phyloP scores from a whole-genome alignment of 2,797 vertebrate genomes.

The Naso thynnoides region DNA sequence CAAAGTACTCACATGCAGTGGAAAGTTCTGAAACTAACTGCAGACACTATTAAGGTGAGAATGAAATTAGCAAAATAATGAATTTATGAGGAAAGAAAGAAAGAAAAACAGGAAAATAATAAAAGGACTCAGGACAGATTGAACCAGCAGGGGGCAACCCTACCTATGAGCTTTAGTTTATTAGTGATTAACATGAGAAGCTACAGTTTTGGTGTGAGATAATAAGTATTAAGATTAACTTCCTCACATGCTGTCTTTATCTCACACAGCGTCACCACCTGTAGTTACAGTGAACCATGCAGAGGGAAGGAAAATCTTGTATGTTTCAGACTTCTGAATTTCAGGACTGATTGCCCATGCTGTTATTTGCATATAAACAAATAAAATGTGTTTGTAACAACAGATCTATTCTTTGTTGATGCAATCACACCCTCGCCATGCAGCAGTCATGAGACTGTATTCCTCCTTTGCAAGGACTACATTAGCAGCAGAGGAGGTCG shows the following conservation, averaged over 20 bases:
- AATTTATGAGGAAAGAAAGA: background rate
- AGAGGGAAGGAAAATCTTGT: background rate
- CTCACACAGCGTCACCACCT: conserved; percentile 4
- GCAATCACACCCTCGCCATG: background rate
- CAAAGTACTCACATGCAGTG: no score
- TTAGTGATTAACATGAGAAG: background rate
- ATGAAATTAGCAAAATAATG: background rate
- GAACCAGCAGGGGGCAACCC: background rate
- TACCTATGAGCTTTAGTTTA: background rate
- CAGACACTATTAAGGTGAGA: background rate
- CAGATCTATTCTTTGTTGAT: background rate
- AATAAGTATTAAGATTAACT: background rate
- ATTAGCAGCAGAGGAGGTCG: background rate
- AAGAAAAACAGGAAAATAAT: background rate
- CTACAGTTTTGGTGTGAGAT: background rate
- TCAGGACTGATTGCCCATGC: background rate
- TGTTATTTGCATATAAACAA: conserved; percentile 13
- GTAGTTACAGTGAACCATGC: conserved; percentile 11
- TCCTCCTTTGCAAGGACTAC: background rate
- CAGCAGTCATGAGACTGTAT: conserved; percentile 7
- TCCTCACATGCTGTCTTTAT: conserved; percentile 24
- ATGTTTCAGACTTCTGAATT: conserved; percentile 4
- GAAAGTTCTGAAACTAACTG: background rate
- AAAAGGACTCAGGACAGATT: background rate
- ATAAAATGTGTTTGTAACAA: background rate